Base-by-base conservation (phyloP, 2,888 invertebrate species). In the Dorcus hopei region DNA sequence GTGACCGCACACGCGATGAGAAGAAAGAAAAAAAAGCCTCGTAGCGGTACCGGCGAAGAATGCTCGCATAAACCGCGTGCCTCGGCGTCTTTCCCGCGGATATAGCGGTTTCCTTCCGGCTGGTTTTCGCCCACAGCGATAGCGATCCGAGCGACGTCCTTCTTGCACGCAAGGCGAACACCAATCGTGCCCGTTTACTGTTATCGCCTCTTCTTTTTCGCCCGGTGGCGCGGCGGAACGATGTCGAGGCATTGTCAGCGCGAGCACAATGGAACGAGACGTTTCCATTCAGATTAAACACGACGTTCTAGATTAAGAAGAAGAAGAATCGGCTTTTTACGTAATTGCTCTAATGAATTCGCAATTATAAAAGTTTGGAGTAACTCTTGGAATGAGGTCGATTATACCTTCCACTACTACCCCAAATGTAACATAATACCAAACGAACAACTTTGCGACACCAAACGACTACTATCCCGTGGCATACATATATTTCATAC, bases 41-140 rank as follows among this genome's bases (percentile, higher is more conserved):
- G 19, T 45, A 45, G 14, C 45, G 9, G 45, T 45, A 45, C 19
- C 16, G 16, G 19, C 16, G 8, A 19, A 45, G 45, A 45, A 45
- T 45, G 45, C 3, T 14, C n/a, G 41, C 41, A 41, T n/a, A 41
- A 41, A 11, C 3, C 9, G 45, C 45, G 23, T 45, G 45, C 19
- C 45, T 41, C 42, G 16, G 48, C 43, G 43, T 40, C 51, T 54
- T 57, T 57, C 40, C 52, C 40, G 39, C 52, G 59, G 61, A 61
- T 54, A 61, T 61, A 59, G 61, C 59, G 61, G 61, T 59, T 61
- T 61, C 39, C 40, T 9, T 42, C 39, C 48, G 50, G 19, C 45
- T 52, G 26, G 19, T 19, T 41, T 52, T 52, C 52, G 54, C 54
- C 33, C 50, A 59, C 19, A 59, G 57, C 56, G 41, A 16, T 47